These are phyloP conservation scores for Tympanuchus pallidicinctus DNA, from an alignment of 2,113 vertebrate species.

Conservation along the genomic window DNA sequence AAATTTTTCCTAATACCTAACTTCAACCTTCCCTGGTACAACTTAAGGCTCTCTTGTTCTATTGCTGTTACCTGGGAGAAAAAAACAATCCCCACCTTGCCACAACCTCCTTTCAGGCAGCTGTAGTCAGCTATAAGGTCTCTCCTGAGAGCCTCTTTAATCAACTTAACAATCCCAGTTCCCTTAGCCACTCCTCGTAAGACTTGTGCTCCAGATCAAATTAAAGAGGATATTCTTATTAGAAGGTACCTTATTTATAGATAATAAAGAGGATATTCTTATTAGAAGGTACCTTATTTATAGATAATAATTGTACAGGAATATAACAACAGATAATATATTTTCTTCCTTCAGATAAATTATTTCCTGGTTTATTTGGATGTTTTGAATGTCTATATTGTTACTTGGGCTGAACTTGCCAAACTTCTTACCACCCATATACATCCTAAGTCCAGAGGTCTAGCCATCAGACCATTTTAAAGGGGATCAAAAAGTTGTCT, in stretches of 20 bases:
- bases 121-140: neutral
- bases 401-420: neutral
- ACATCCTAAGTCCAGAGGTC: neutral
- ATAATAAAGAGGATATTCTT: neutral
- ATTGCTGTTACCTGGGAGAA: too few relatives aligned
- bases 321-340: neutral
- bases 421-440: fast-evolving
- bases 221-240: neutral
- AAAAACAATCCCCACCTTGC: neutral
- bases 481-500: neutral
- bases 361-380: neutral
- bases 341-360: neutral
- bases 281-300: neutral
- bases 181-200: too few relatives aligned
- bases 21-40: too few relatives aligned
- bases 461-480: neutral
- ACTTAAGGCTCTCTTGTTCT: too few relatives aligned
- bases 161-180: too few relatives aligned
- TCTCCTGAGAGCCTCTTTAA: neutral
- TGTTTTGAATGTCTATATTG: neutral
- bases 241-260: neutral
- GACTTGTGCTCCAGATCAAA: too few relatives aligned
- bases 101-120: neutral
- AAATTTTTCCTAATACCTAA: too few relatives aligned
- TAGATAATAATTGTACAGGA: neutral